Evolutionary conservation across 2,888 invertebrate species (phyloP).

Genomic region (Agonopterix alstromeriana): DNA sequence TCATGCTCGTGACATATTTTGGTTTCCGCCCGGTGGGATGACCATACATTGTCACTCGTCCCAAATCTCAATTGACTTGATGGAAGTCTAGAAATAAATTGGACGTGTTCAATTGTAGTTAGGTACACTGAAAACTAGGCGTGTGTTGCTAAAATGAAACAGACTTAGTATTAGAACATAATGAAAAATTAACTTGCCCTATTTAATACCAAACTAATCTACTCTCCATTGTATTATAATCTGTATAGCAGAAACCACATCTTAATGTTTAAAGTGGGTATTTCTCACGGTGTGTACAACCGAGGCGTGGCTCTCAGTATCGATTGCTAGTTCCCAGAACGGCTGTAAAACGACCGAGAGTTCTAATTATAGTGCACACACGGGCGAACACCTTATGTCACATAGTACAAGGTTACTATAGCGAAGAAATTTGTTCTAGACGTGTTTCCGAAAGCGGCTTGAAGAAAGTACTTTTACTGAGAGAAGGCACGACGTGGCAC

Average conservation of each 20-base stretch:
- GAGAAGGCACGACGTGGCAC: conserved; percentile 62
- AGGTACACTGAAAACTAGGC: neutral
- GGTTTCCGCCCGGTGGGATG: conserved; percentile 32
- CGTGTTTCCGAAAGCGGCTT: conserved; percentile 71
- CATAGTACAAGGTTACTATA: conserved; percentile 61
- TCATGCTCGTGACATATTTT: conserved; percentile 38
- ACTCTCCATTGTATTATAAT: neutral
- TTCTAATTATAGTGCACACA: conserved; percentile 57
- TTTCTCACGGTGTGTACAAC: conserved; percentile 14
- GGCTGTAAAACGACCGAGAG: conserved; percentile 37
- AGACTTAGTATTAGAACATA: too few species aligned
- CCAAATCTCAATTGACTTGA: conserved; percentile 16
- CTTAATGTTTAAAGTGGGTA: neutral
- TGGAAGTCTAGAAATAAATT: conserved; percentile 3
- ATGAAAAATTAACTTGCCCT: neutral
- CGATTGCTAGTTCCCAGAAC: conserved; percentile 47
- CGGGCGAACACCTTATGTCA: conserved; percentile 61
- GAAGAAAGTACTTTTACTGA: conserved; percentile 76
- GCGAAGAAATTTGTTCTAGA: conserved; percentile 61
- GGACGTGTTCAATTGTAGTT: too few species aligned
- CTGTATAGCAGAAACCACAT: neutral
- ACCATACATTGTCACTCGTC: conserved; percentile 15
- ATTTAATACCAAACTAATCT: neutral
- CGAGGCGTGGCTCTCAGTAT: conserved; percentile 29
- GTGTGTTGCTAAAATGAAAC: neutral